Evolutionary conservation across 2,113 vertebrate species (phyloP).

Genomic region (Cyrtonyx montezumae): DNA sequence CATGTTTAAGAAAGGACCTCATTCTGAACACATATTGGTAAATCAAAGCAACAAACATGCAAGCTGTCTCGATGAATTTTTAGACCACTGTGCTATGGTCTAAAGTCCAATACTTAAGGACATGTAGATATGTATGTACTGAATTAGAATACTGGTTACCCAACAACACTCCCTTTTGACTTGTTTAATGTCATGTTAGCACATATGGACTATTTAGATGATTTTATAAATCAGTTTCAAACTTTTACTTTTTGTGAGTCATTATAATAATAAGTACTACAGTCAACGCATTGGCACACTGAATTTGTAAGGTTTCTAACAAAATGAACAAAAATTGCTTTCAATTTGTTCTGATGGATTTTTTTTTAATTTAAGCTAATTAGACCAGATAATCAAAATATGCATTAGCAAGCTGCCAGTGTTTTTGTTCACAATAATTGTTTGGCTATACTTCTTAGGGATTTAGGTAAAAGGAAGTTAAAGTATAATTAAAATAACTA

Average conservation of each 20-base stretch:
- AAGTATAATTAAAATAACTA: slow-evolving; percentile 40
- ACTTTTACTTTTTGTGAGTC: background rate
- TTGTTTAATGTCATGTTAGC: background rate
- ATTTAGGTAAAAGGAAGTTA: slow-evolving; percentile 58
- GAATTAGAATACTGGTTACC: background rate
- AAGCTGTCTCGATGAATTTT: background rate
- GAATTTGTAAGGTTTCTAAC: slow-evolving; percentile 3
- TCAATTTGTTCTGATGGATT: slow-evolving; percentile 50
- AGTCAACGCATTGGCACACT: slow-evolving; percentile 23
- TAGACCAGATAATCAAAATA: slow-evolving; percentile 60
- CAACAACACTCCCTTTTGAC: background rate
- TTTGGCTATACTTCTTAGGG: slow-evolving; percentile 14
- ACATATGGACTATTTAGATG: background rate
- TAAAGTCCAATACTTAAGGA: background rate
- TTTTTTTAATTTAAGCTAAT: slow-evolving; percentile 50
- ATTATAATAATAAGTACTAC: slow-evolving; percentile 8
- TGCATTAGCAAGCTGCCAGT: slow-evolving; percentile 9
- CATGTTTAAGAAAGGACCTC: background rate
- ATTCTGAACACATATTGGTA: background rate
- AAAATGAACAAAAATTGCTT: slow-evolving; percentile 28
- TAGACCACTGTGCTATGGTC: background rate
- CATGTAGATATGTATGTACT: slow-evolving; percentile 6
- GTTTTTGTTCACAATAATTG: slow-evolving; percentile 44
- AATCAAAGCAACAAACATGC: background rate
- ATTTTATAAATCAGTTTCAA: slow-evolving; percentile 33